Evolutionary conservation across 2,888 invertebrate genomes (phyloP), one percentile per base, ranked within the genome.

Genomic region (Amphipoea oculea): DNA sequence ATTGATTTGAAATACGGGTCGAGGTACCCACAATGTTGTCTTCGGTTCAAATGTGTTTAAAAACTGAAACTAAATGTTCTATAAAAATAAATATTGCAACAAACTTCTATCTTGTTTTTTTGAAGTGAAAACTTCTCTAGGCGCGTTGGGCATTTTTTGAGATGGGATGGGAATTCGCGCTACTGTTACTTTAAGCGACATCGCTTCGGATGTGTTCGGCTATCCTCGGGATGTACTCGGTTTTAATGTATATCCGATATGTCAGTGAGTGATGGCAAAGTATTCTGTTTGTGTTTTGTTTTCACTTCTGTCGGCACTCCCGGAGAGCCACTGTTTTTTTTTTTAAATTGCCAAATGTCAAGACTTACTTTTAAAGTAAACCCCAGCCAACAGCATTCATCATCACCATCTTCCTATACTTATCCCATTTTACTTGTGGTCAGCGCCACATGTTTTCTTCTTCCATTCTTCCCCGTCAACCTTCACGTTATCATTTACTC

Each of bases 11-110:
- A 29, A 17, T 0, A 4, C 4, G 48, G 7, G 23, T 0, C 0
- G 9, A 23, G 0, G 12, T 72, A 65, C 9, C 82, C 82, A 36
- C 36, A 65, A 0, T 82, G 76, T 51, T 82, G 81, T 66, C 76
- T 6, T 2, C 14, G 9, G 9, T 4, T 73, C 1, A 0, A 5
- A 51, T 76, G 76, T 69, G 7, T 20, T 0, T 63, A 42, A 20
- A 29, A 40, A 7, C 4, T 17, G 11, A 51, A 69, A 70, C 1
- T 9, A 36, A 63, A n/a, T 29, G 4, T 36, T 36, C 14, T 23
- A 14, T 23, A 14, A 23, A 23, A 70, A 51, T 51, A 36, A 69
- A 69, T 70, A 51, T 36, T 36, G 4, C 7, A 11, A 17, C 14
- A 51, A 36, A 36, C 14, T 23, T 36, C 36, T 36, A 36, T 51